A percentile compares a stretch with the other conserved stretches of the same genome.
Conservation (phyloP, 2,888 invertebrate species). For the Acanthosepion pharaonis region DNA sequence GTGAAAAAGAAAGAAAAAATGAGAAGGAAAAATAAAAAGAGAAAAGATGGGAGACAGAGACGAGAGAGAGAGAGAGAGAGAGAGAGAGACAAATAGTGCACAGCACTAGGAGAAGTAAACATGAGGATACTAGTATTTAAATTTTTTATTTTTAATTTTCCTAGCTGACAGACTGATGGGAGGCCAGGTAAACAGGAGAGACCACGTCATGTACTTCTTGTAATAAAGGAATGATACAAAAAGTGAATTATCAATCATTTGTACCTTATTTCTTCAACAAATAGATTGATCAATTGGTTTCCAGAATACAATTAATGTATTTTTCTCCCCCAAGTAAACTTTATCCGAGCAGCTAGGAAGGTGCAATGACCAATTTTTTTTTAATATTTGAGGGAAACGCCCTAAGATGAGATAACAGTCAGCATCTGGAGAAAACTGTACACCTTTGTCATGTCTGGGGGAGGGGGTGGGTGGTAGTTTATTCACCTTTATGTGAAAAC, state of each 20-base stretch:
- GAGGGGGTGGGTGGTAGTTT: background rate
- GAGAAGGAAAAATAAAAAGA: background rate
- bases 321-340: constrained; percentile 12
- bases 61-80: background rate
- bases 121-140: background rate
- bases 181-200: background rate
- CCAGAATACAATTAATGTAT: background rate
- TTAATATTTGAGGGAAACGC: background rate
- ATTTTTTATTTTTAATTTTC: background rate
- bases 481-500: constrained; percentile 17
- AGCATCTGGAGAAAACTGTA: background rate
- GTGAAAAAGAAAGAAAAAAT: background rate
- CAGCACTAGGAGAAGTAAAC: background rate
- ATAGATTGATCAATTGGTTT: background rate
- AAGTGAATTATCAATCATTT: background rate
- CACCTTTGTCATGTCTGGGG: background rate
- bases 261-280: background rate
- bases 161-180: too few relatives aligned
- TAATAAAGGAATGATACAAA: background rate
- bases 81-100: too few relatives aligned
- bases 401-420: constrained; percentile 15
- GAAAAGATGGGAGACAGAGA: accelerated
- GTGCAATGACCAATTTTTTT: background rate
- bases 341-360: constrained; percentile 33
- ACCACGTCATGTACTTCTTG: background rate